These are phyloP conservation scores for Rhabdophis nuchalis DNA, from an alignment of 2,797 vertebrate genomes.

Conservation along the genomic window DNA sequence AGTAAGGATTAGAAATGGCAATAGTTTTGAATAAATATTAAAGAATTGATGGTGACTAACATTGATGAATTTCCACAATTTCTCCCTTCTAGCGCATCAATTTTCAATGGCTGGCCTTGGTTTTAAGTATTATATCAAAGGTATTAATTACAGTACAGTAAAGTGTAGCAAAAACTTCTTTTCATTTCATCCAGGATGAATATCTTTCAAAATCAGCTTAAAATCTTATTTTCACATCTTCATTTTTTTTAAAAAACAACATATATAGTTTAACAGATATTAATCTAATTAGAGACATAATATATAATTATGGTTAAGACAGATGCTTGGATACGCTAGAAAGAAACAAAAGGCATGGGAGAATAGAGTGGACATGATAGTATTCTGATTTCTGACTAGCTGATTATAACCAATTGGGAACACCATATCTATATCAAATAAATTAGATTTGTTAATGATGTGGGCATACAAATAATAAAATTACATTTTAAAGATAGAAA, in stretches of 20 bases:
- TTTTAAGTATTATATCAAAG: background rate
- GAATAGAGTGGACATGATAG: background rate
- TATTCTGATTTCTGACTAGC: conserved; percentile 30
- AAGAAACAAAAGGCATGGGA: background rate
- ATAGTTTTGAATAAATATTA: background rate
- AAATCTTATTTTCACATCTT: background rate
- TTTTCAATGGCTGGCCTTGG: background rate
- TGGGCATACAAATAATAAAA: background rate
- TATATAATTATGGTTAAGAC: background rate
- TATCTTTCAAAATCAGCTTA: background rate
- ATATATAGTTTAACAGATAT: background rate
- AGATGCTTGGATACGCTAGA: background rate
- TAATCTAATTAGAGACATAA: background rate
- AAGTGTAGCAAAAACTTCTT: background rate
- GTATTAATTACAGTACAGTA: background rate
- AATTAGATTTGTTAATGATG: conserved; percentile 2
- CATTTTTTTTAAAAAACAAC: background rate
- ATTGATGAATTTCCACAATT: background rate
- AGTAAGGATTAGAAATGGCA: background rate
- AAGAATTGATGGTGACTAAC: background rate
- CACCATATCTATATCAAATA: background rate
- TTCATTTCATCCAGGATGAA: background rate
- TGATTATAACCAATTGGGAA: conserved; percentile 48
- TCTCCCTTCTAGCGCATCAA: background rate
- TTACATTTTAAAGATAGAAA: conserved; percentile 19